Evolutionary conservation across 2,113 vertebrate species (phyloP).

Genomic region (Arothron firmamentum): DNA sequence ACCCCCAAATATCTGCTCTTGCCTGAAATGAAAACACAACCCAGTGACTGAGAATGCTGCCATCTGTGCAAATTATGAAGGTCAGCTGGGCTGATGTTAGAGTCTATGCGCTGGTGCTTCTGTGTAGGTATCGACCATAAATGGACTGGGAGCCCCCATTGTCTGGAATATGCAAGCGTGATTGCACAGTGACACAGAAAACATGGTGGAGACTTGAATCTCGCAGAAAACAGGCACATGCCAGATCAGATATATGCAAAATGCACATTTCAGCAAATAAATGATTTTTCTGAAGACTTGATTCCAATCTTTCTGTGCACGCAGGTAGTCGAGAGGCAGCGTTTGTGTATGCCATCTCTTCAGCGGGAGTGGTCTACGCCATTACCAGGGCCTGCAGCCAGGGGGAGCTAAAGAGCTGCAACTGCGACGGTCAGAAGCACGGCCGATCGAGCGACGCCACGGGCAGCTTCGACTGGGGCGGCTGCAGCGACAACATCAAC

Average conservation of each 20-base stretch:
- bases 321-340: conserved; percentile 96
- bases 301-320: neutral
- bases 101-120: conserved; percentile 29
- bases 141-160: conserved; percentile 21
- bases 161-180: conserved; percentile 8
- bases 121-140: conserved; percentile 37
- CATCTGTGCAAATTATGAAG: conserved; percentile 63
- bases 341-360: conserved; percentile 97
- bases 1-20: conserved; percentile 58
- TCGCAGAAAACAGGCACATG: neutral
- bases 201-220: neutral
- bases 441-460: conserved; percentile 82
- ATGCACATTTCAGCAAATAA: neutral
- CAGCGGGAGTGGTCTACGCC: conserved; percentile 93
- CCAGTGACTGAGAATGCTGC: conserved; percentile 67
- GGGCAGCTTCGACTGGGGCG: conserved; percentile 94
- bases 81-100: conserved; percentile 35
- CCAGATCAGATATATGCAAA: neutral
- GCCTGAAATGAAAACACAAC: conserved; percentile 70
- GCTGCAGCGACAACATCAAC: conserved; percentile 97
- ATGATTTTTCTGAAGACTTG: neutral
- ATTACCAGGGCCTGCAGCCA: conserved; percentile 96
- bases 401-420: conserved; percentile 91
- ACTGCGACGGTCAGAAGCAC: conserved; percentile 86
- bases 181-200: conserved; percentile 8